Percentiles rank a stretch among this genome's conserved stretches.
These are phyloP conservation scores for Catalaphyllia jardinei DNA, from an alignment of 64 coral and sea anemone species.

Conservation along the genomic window DNA sequence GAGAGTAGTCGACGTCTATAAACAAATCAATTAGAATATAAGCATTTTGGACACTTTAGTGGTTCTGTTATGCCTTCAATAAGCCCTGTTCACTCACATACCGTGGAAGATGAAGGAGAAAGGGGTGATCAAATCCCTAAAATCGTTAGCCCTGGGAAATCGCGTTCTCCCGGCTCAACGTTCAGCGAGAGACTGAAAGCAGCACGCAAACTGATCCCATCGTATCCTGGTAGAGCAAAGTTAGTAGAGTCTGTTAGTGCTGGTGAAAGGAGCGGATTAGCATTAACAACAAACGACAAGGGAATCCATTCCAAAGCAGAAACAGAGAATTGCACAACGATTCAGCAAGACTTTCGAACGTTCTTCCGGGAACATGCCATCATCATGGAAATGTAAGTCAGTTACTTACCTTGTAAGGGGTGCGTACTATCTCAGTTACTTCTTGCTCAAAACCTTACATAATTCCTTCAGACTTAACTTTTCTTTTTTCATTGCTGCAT, in stretches of 20 bases:
- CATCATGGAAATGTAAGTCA: slow-evolving; percentile 80
- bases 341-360: slow-evolving; percentile 40
- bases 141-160: not conserved
- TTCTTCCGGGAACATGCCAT: slow-evolving; percentile 76
- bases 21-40: not conserved
- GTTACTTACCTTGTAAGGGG: no score
- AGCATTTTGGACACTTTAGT: not conserved
- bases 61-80: slow-evolving; percentile 15
- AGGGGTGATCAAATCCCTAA: not conserved
- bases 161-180: slow-evolving; percentile 48
- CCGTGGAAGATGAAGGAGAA: not conserved
- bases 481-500: no score
- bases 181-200: slow-evolving; percentile 72
- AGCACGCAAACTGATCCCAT: slow-evolving; percentile 68
- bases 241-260: slow-evolving; percentile 39
- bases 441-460: not conserved
- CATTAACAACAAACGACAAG: slow-evolving; percentile 39
- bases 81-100: slow-evolving; percentile 6
- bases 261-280: slow-evolving; percentile 43
- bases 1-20: not conserved
- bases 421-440: no score
- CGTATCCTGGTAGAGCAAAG: slow-evolving; percentile 60
- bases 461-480: not conserved
- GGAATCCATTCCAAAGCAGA: slow-evolving; percentile 21
- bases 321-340: slow-evolving; percentile 3